Evolutionary conservation across 53 echinoderm and acorn worm genomes (phyloP).

Genomic region (Holothuria scabra): DNA sequence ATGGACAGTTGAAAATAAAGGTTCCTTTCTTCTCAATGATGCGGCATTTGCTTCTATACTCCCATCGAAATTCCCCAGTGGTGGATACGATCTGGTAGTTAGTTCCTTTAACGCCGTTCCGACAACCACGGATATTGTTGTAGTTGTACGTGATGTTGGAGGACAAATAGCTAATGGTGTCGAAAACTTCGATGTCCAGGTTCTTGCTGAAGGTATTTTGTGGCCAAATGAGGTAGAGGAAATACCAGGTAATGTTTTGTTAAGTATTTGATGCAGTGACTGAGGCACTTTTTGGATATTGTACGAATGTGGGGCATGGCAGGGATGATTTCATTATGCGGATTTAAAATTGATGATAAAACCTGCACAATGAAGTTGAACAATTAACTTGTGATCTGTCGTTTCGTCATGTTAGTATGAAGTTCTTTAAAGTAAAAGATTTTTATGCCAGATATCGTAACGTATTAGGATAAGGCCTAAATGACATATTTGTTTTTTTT

Average conservation of each 20-base stretch:
- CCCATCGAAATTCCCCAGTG: background rate
- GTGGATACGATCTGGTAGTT: constrained; percentile 35
- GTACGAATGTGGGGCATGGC: too few species aligned
- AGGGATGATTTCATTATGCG: too few species aligned
- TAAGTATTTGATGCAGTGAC: background rate
- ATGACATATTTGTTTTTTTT: too few species aligned
- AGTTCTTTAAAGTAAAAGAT: too few species aligned
- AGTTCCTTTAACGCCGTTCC: constrained; percentile 58
- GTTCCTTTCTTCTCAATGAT: constrained; percentile 1
- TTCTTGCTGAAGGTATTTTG: constrained; percentile 33
- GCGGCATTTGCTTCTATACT: constrained; percentile 3
- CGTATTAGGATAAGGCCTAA: too few species aligned
- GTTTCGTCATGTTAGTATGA: too few species aligned
- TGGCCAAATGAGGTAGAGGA: constrained; percentile 78
- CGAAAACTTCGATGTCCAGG: constrained; percentile 29
- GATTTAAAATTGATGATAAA: too few species aligned
- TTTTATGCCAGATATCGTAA: too few species aligned
- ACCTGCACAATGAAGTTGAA: too few species aligned
- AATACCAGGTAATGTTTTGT: constrained; percentile 62
- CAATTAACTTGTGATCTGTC: too few species aligned
- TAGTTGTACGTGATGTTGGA: constrained; percentile 64
- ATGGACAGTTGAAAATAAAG: background rate
- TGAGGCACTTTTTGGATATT: too few species aligned
- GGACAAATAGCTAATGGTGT: constrained; percentile 40
- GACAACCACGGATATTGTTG: constrained; percentile 45